Percentiles rank a stretch among this genome's conserved stretches.
These are phyloP conservation scores for Digitonthophagus gazella DNA, from an alignment of 2,888 invertebrate species.

Conservation along the genomic window DNA sequence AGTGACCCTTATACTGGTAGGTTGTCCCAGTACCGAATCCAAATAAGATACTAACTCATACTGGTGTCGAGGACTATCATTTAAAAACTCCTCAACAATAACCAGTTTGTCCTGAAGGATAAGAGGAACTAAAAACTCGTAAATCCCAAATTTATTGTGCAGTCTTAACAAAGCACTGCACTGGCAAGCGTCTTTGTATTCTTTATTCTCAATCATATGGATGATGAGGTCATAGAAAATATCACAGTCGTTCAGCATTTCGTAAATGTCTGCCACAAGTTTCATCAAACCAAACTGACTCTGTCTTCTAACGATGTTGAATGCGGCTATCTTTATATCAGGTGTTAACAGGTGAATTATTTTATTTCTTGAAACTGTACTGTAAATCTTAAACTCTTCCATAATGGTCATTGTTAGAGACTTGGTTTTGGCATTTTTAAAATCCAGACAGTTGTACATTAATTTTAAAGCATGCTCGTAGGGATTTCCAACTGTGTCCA, in stretches of 20 bases:
- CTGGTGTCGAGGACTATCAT: constrained; percentile 64
- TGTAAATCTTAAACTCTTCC: constrained; percentile 60
- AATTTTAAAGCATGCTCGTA: constrained; percentile 60
- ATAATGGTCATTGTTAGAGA: constrained; percentile 62
- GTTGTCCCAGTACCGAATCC: constrained; percentile 67
- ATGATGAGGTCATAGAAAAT: constrained; percentile 62
- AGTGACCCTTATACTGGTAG: constrained; percentile 57
- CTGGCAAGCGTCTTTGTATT: constrained; percentile 75
- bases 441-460: constrained; percentile 62
- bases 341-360: constrained; percentile 53
- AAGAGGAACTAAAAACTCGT: constrained; percentile 73
- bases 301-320: constrained; percentile 68
- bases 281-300: constrained; percentile 63
- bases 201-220: constrained; percentile 56
- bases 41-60: constrained; percentile 65
- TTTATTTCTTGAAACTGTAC: constrained; percentile 45
- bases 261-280: constrained; percentile 63
- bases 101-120: constrained; percentile 78
- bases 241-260: constrained; percentile 61
- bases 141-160: constrained; percentile 65
- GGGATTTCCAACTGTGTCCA: constrained; percentile 54
- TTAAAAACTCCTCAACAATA: constrained; percentile 74
- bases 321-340: constrained; percentile 68
- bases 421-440: constrained; percentile 62
- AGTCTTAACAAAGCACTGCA: constrained; percentile 66